Conservation (phyloP, 2,888 invertebrate species). For the Pseudoips prasinana region DNA sequence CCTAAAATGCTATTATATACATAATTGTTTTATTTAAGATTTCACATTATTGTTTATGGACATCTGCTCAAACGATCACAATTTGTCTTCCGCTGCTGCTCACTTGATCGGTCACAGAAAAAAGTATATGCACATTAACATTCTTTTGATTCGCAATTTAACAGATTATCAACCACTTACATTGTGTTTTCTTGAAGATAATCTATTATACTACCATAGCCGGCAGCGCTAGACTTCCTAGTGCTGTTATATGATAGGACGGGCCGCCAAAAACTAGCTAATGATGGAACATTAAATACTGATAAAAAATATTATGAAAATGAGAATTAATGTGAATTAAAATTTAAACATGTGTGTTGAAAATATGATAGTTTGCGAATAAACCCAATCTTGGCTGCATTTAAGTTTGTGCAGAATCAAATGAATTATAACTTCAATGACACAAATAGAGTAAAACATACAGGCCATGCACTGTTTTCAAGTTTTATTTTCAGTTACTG, state of each 20-base stretch:
- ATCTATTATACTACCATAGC: too few relatives aligned
- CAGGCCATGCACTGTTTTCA: slow-evolving; percentile 3
- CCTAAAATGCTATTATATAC: background rate
- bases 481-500: background rate
- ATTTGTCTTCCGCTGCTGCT: slow-evolving; percentile 68
- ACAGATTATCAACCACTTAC: too few relatives aligned
- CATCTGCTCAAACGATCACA: slow-evolving; percentile 55
- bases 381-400: slow-evolving; percentile 22
- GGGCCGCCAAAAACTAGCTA: too few relatives aligned
- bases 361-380: background rate
- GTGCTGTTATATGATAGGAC: too few relatives aligned
- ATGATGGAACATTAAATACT: too few relatives aligned
- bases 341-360: too few relatives aligned
- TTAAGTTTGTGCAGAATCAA: slow-evolving; percentile 22
- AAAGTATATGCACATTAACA: slow-evolving; percentile 14
- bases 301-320: too few relatives aligned
- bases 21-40: slow-evolving; percentile 17
- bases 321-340: too few relatives aligned
- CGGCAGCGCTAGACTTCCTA: too few relatives aligned
- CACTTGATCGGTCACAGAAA: slow-evolving; percentile 35
- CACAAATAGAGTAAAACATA: slow-evolving; percentile 11
- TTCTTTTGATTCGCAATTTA: background rate
- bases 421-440: slow-evolving; percentile 9
- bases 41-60: slow-evolving; percentile 22
- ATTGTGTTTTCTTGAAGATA: too few relatives aligned